Evolutionary conservation across 2,113 vertebrate genomes (phyloP).

Genomic region (Cephalopholis sonnerati): DNA sequence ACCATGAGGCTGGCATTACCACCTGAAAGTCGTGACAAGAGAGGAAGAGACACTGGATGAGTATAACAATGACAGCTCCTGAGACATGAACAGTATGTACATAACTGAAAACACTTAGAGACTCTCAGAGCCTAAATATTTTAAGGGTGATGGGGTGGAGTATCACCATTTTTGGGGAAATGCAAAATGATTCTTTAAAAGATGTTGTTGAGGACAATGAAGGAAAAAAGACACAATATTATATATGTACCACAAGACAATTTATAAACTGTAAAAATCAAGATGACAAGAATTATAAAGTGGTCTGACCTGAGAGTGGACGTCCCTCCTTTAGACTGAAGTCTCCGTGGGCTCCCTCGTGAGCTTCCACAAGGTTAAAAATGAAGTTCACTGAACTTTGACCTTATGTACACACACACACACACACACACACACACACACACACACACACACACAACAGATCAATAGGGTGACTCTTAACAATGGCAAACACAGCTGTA

Average conservation of each 20-base stretch:
- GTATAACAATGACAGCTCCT: not conserved
- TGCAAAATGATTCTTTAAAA: not conserved
- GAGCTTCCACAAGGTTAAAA: slow-evolving; percentile 72
- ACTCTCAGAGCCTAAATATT: not conserved
- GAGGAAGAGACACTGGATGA: slow-evolving; percentile 2
- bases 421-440: not conserved
- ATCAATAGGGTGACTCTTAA: not conserved
- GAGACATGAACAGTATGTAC: not conserved
- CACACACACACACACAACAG: not conserved
- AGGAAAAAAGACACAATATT: not conserved
- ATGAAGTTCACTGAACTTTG: slow-evolving; percentile 78
- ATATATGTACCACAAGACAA: not conserved
- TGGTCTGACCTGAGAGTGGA: slow-evolving; percentile 67
- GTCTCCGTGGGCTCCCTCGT: slow-evolving; percentile 50
- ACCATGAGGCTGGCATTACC: slow-evolving; percentile 74
- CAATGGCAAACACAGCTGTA: not conserved
- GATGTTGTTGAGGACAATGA: not conserved
- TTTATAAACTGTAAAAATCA: not conserved
- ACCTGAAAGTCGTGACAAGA: slow-evolving; percentile 56
- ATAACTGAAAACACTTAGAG: not conserved
- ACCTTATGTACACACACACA: slow-evolving; percentile 58
- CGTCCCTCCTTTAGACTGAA: slow-evolving; percentile 74
- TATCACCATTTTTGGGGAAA: not conserved
- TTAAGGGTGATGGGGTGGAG: not conserved
- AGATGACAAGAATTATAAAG: not conserved